Evolutionary conservation across 2,113 vertebrate genomes (phyloP).

Genomic region (Psilopsiagon aymara): DNA sequence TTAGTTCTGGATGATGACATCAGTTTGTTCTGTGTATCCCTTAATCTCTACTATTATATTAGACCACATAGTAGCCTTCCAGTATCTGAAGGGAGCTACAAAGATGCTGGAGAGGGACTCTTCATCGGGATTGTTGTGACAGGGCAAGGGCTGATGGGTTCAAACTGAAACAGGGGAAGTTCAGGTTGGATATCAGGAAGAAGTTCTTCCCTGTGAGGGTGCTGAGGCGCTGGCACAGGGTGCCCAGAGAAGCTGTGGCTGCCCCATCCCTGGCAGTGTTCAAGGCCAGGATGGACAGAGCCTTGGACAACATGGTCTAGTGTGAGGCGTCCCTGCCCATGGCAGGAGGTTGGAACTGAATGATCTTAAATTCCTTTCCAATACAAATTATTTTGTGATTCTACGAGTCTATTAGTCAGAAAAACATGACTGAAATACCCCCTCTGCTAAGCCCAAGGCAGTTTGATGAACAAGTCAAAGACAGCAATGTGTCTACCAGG

Average conservation of each 20-base stretch:
- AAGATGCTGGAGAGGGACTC: too few species aligned
- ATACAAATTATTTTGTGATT: neutral
- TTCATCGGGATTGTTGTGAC: too few species aligned
- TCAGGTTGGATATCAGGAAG: too few species aligned
- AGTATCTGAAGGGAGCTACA: too few species aligned
- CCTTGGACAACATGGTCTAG: neutral
- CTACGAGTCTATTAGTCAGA: neutral
- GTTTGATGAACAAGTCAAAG: neutral
- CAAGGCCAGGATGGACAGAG: neutral
- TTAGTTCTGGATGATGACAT: neutral
- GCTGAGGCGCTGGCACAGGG: neutral
- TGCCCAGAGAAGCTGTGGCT: neutral
- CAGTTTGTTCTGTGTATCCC: neutral
- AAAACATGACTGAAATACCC: neutral
- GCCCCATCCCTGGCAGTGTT: neutral
- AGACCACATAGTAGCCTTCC: too few species aligned
- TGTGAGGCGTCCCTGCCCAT: neutral
- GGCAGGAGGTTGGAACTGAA: neutral
- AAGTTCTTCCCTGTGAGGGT: too few species aligned
- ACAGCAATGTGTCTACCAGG: neutral
- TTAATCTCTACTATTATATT: neutral
- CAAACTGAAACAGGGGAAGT: too few species aligned
- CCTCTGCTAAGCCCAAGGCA: neutral
- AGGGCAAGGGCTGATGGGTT: too few species aligned
- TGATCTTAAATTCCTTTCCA: neutral